phyloP scores from a whole-genome alignment of 2,888 invertebrate genomes.

The Clostera curtula region DNA sequence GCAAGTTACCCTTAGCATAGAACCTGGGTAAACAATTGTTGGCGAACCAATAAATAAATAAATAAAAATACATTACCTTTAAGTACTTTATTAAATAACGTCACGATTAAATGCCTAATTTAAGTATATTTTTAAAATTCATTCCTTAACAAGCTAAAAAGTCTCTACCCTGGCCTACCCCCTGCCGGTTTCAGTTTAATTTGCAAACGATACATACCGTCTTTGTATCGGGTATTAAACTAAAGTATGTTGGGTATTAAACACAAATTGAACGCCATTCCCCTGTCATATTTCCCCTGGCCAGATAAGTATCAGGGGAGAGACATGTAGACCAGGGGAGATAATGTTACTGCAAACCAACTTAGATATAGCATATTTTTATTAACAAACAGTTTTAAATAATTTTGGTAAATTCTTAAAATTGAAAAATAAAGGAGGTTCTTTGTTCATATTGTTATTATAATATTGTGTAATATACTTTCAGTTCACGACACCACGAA shows the following conservation, averaged over 20 bases:
- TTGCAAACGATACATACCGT: neutral
- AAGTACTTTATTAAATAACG: no score
- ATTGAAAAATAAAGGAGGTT: slow-evolving; percentile 4
- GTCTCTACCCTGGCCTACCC: no score
- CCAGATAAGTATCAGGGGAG: slow-evolving; percentile 4
- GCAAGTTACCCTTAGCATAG: no score
- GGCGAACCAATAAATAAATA: no score
- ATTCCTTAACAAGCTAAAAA: no score
- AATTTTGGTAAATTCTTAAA: slow-evolving; percentile 1
- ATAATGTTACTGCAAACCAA: no score
- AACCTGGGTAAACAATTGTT: no score
- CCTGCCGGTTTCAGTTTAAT: neutral
- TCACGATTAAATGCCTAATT: no score
- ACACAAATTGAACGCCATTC: neutral
- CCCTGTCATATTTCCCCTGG: slow-evolving; percentile 2
- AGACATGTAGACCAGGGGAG: no score
- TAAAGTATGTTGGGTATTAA: neutral
- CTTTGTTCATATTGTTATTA: neutral
- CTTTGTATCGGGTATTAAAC: neutral
- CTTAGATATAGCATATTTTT: slow-evolving; percentile 4
- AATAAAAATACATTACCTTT: no score
- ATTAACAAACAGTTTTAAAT: slow-evolving; percentile 2
- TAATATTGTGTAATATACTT: slow-evolving; percentile 3
- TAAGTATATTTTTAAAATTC: no score
- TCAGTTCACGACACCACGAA: slow-evolving; percentile 9